Evolutionary conservation across 2,113 vertebrate genomes (phyloP), one percentile per base, ranked within the genome.

Genomic region (Rhagologus leucostigma): DNA sequence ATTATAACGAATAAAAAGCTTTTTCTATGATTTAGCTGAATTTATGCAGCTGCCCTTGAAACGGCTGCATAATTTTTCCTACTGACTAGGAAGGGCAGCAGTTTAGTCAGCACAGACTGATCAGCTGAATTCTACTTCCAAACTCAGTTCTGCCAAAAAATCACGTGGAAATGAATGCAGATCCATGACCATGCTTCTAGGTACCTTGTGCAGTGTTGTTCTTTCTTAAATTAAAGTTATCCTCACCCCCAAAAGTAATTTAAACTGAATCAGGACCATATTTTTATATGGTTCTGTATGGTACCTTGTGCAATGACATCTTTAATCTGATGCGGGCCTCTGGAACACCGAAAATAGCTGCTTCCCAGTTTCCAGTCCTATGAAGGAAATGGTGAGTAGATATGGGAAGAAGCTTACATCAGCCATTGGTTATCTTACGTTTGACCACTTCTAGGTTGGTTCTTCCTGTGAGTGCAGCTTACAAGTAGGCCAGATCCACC

Each of bases 31-130:
- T 90, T 93, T 96, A 90, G 84, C 84, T 95, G 77, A 94, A 95
- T 97, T 97, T 97, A 95, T 93, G 95, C 91, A 97, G 96, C 95
- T 97, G 94, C 93, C 89, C 91, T 94, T 75, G 70, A 96, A 97
- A 95, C 62, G 97, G 84, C 91, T 97, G 94, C 89, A 78, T 96
- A 92, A 85, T 83, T 93, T 97, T 96, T 93, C 95, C 92, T 96
- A 90, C 91, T 47, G 84, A 78, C 90, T 76, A 67, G 89, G 60
- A 96, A 97, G 68, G 87, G 95, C 62, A 71, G 32, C 50, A 71
- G n/a, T 59, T 94, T 92, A 95, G 74, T 94, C 89, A 71, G 56
- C 80, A 67, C 79, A 93, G n/a, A 56, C 63, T 35, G 47, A 81
- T 93, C 71, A 93, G 44, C 41, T 73, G 92, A 73, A 63, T 69